A percentile compares a stretch with the other conserved stretches of the same genome.
phyloP scores from a whole-genome alignment of 2,888 invertebrate genomes.

The Odontocolon sp. region DNA sequence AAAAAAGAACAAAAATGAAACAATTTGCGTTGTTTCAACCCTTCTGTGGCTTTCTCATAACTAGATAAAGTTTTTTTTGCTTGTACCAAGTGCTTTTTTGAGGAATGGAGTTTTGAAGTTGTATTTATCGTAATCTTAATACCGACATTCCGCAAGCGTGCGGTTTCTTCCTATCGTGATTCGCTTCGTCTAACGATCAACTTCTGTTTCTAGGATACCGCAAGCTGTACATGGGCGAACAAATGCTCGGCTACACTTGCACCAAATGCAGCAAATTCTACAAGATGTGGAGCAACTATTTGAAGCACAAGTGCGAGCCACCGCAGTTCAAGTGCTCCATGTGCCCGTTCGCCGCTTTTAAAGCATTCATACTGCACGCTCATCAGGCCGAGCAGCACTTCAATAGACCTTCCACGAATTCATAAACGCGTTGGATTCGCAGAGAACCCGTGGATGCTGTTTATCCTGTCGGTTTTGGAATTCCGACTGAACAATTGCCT shows the following conservation, averaged over 20 bases:
- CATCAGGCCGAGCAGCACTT: constrained; percentile 80
- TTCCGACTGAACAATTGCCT: constrained; percentile 24
- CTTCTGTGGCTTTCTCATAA: constrained; percentile 49
- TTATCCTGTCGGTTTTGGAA: constrained; percentile 7
- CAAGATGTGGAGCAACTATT: constrained; percentile 81
- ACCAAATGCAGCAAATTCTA: constrained; percentile 81
- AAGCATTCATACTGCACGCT: constrained; percentile 80
- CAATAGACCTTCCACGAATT: constrained; percentile 77
- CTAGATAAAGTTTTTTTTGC: constrained; percentile 52
- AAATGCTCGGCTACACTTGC: constrained; percentile 80
- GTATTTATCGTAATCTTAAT: constrained; percentile 24
- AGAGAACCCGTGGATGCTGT: constrained; percentile 11
- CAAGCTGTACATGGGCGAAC: constrained; percentile 80
- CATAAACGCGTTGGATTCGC: constrained; percentile 61
- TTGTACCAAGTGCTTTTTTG: constrained; percentile 52
- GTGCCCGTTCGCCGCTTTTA: constrained; percentile 80
- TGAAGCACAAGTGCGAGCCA: constrained; percentile 80
- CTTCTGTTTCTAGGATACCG: constrained; percentile 79
- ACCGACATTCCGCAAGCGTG: constrained; percentile 8
- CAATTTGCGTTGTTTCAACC: not conserved
- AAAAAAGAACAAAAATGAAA: constrained; percentile 1
- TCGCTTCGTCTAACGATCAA: constrained; percentile 39
- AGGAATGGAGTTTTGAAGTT: constrained; percentile 61
- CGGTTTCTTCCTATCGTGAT: not conserved
- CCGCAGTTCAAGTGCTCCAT: constrained; percentile 79